A percentile compares a stretch with the other conserved stretches of the same genome.
Conservation (phyloP, 2,797 vertebrate species). For the Tinamus major region DNA sequence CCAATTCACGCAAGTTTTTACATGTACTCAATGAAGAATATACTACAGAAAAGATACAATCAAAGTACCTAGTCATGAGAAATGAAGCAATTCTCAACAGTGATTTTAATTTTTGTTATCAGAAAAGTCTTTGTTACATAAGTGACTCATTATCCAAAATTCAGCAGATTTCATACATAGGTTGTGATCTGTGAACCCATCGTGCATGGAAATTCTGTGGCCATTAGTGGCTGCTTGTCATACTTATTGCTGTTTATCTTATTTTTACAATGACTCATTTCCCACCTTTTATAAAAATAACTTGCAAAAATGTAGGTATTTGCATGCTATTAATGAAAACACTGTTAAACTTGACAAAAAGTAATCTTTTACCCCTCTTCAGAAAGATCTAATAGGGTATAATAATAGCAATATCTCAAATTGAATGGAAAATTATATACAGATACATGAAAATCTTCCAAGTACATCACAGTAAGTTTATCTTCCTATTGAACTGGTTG, state of each 20-base stretch:
- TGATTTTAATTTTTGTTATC: slow-evolving; percentile 73
- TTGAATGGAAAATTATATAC: not conserved
- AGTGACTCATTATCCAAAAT: slow-evolving; percentile 55
- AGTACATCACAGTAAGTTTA: not conserved
- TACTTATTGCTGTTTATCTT: not conserved
- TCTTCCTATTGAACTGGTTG: fast-evolving
- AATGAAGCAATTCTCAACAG: slow-evolving; percentile 69
- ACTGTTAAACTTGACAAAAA: not conserved
- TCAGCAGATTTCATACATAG: not conserved
- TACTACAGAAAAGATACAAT: slow-evolving; percentile 60
- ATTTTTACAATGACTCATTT: not conserved
- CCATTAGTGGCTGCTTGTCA: not conserved
- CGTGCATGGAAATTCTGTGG: not conserved
- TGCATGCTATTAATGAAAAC: not conserved
- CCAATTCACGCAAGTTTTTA: slow-evolving; percentile 68
- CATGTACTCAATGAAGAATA: slow-evolving; percentile 63
- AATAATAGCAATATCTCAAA: not conserved
- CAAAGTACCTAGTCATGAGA: slow-evolving; percentile 66
- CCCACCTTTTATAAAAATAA: not conserved
- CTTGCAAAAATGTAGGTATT: not conserved
- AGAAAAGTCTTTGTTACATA: slow-evolving; percentile 65
- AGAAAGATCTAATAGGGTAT: not conserved
- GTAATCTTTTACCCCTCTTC: not conserved
- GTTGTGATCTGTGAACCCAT: not conserved
- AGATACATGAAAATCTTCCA: not conserved